Evolutionary conservation across 2,797 vertebrate species (phyloP).

Genomic region (Thripadectes ignobilis): DNA sequence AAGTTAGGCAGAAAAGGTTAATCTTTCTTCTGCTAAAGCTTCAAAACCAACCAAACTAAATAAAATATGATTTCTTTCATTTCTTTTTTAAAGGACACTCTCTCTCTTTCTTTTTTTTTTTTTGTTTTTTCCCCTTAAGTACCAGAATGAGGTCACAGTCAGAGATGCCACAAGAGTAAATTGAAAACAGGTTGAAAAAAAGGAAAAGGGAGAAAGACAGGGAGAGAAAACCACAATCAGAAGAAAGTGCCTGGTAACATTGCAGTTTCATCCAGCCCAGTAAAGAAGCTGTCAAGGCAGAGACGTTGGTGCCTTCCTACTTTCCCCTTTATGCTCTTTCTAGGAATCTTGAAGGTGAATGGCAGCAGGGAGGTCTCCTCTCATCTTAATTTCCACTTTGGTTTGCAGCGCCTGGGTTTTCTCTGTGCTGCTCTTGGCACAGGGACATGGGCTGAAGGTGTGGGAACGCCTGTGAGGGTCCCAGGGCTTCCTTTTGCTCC

Average conservation of each 20-base stretch:
- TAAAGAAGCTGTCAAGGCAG: slow-evolving; percentile 28
- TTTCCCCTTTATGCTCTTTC: slow-evolving; percentile 19
- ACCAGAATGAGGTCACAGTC: slow-evolving; percentile 74
- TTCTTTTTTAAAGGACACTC: slow-evolving; percentile 54
- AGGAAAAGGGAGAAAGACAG: slow-evolving; percentile 51
- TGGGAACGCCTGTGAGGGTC: not conserved
- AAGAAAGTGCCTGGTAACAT: not conserved
- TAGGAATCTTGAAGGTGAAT: slow-evolving; percentile 26
- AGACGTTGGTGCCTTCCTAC: not conserved
- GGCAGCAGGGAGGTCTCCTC: not conserved
- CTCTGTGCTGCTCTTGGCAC: not conserved
- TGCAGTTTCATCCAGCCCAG: slow-evolving; percentile 19
- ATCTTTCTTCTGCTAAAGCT: slow-evolving; percentile 63
- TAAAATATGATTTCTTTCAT: slow-evolving; percentile 58
- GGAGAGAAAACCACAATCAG: slow-evolving; percentile 25
- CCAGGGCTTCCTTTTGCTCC: not conserved
- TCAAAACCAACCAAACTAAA: slow-evolving; percentile 66
- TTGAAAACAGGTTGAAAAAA: slow-evolving; percentile 77
- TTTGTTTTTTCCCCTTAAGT: not conserved
- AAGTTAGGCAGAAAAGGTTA: slow-evolving; percentile 69
- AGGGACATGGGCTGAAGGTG: not conserved
- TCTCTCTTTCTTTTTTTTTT: rapidly evolving
- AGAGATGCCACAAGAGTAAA: slow-evolving; percentile 74
- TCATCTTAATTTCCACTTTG: not conserved
- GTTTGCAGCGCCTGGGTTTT: not conserved